Evolutionary conservation across 2,113 vertebrate species (phyloP).

Genomic region (Xiphorhynchus elegans): DNA sequence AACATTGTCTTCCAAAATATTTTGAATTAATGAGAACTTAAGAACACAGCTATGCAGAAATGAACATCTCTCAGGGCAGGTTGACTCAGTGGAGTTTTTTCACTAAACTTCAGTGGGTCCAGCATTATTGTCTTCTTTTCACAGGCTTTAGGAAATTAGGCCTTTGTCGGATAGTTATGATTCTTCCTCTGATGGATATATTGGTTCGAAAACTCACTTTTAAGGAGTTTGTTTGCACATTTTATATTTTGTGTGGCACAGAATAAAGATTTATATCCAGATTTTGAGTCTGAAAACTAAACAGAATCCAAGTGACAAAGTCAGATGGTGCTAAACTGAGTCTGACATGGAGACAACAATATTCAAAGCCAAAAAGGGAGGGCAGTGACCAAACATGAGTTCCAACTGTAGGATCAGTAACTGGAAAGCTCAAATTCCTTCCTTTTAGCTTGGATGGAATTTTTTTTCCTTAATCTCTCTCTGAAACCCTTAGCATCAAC

Average conservation of each 20-base stretch:
- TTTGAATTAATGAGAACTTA: constrained; percentile 19
- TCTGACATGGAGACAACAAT: not conserved
- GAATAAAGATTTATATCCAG: not conserved
- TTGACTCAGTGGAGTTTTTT: not conserved
- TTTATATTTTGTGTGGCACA: not conserved
- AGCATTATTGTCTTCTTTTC: not conserved
- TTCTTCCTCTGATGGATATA: not conserved
- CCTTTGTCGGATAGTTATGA: not conserved
- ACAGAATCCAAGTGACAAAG: not conserved
- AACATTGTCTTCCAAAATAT: constrained; percentile 31
- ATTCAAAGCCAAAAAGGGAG: not conserved
- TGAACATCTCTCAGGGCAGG: not conserved
- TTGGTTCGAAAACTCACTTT: not conserved
- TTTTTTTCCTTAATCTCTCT: not conserved
- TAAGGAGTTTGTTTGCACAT: not conserved
- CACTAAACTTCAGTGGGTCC: not conserved
- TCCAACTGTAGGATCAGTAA: not conserved
- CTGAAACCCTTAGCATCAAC: not conserved
- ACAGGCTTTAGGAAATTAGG: not conserved
- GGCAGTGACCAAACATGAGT: not conserved
- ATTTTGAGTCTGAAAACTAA: not conserved
- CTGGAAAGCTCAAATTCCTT: not conserved
- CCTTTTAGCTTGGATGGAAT: not conserved
- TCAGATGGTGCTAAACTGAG: not conserved
- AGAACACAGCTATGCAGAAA: not conserved